These are phyloP conservation scores for Nephrotoma flavescens DNA, from an alignment of 2,888 invertebrate genomes.

Conservation along the genomic window DNA sequence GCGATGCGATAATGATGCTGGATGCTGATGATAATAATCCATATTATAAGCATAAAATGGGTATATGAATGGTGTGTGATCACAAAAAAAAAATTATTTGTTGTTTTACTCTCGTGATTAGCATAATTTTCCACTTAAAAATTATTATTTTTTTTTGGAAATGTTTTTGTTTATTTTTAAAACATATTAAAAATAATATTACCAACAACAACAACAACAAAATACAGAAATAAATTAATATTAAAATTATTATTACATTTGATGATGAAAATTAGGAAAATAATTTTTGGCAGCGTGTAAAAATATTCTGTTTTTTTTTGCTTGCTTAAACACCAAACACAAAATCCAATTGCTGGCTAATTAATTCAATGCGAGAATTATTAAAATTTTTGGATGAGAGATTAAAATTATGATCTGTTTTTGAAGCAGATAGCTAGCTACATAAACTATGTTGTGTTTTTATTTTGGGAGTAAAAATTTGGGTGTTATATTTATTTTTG, in stretches of 20 bases:
- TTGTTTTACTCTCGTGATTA: not conserved
- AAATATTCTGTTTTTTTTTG: not conserved
- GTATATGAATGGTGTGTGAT: not conserved
- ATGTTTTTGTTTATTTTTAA: not conserved
- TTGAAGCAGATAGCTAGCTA: not conserved
- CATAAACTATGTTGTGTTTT: too few relatives aligned
- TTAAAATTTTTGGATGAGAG: not conserved
- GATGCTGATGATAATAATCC: not conserved
- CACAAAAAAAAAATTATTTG: not conserved
- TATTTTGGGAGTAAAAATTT: too few relatives aligned
- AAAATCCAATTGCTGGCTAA: not conserved
- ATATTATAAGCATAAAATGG: not conserved
- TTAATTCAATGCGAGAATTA: not conserved
- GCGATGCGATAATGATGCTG: not conserved
- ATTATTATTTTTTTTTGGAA: not conserved
- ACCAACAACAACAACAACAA: not conserved
- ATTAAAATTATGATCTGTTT: not conserved
- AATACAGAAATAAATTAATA: not conserved
- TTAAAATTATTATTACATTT: not conserved
- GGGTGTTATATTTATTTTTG: too few relatives aligned
- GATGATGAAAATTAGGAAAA: not conserved
- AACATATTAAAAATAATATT: not conserved
- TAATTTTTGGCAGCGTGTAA: not conserved
- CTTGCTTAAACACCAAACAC: not conserved
- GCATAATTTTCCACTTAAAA: not conserved